Percentiles rank a stretch among this genome's conserved stretches.
Conservation (phyloP, 2,797 vertebrate species). For the Fringilla coelebs region DNA sequence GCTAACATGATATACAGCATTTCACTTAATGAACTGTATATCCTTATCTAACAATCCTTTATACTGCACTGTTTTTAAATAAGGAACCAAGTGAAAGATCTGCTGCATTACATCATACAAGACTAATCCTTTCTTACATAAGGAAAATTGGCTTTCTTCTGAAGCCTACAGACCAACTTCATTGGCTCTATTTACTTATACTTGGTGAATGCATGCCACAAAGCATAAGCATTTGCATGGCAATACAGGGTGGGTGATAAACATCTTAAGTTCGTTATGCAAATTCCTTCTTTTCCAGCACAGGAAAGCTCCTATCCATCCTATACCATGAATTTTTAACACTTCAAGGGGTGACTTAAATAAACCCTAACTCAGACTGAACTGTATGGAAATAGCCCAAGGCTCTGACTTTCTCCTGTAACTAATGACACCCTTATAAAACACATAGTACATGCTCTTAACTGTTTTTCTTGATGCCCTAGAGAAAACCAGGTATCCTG, state of each 20-base stretch:
- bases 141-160: neutral
- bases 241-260: neutral
- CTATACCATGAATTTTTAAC: neutral
- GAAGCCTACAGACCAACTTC: neutral
- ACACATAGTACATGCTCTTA: neutral
- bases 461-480: neutral
- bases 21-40: neutral
- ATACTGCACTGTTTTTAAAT: neutral
- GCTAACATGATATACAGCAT: neutral
- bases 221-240: neutral
- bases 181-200: neutral
- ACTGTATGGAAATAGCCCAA: neutral
- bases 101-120: neutral
- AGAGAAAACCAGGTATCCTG: neutral
- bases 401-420: neutral
- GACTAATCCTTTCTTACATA: neutral
- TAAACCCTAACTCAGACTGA: neutral
- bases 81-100: neutral
- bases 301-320: neutral
- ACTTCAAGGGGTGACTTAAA: neutral
- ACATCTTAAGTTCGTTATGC: neutral
- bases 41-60: neutral
- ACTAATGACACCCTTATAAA: neutral
- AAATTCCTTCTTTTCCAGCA: neutral
- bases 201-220: neutral